Evolutionary conservation across 2,113 vertebrate species (phyloP), one percentile per base, ranked within the genome.

Genomic region (Tenrec ecaudatus): DNA sequence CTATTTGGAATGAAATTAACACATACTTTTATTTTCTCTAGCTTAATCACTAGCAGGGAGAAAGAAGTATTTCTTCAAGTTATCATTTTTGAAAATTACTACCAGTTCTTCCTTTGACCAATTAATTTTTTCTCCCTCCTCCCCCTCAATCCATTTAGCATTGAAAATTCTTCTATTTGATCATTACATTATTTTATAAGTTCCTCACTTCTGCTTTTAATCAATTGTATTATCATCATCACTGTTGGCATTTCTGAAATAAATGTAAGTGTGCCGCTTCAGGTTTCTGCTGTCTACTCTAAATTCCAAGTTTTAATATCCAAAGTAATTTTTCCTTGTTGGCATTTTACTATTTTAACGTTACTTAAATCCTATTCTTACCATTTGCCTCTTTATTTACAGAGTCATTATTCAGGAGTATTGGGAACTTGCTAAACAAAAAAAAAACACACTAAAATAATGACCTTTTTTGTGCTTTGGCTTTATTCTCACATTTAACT

Each of bases 401-500:
- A 69, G 40, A 90, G 85, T 88, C 33, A 85, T 19, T 33, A 79
- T 27, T 82, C 25, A 93, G 31, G 78, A 83, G 83, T 86, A 68
- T 23, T 66, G 29, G 2, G 3, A 89, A 62, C 33, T 71, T 88
- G 66, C 31, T 73, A 9, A 80, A 75, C 14, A 73, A 90, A 92
- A 36, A 91, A 62, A n/a, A 89, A 89, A 86, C 15, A 86, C 15
- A 73, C 47, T 38, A 89, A 79, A 91, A 88, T 90, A 82, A 64
- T 40, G 88, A 82, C 22, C 79, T 87, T 29, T 36, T 81, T 8
- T 84, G 2, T 58, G 43, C 31, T 90, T 33, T 78, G 3, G 27
- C 47, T 92, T 93, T 94, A 68, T 77, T 93, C 57, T 88, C 43
- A 93, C 9, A 89, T 29, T 12, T 92, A 68, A 73, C 58, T 78